phyloP scores from a whole-genome alignment of 1,140 invertebrate species.

The Caenorhabditis latens region DNA sequence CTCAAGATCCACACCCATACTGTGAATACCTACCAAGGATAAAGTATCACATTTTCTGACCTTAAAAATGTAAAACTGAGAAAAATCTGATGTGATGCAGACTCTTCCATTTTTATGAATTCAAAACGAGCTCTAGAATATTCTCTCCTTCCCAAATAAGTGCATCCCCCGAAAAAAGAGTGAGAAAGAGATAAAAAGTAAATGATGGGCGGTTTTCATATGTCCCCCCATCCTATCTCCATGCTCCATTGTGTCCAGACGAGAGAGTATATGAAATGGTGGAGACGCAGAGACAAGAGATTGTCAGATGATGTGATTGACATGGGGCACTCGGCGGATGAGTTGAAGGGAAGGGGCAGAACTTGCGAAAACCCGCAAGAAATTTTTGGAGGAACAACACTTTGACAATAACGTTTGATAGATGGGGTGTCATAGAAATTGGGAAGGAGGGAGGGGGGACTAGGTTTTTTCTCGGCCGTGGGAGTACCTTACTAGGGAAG shows the following conservation, averaged over 20 bases:
- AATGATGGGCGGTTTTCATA: slow-evolving; percentile 3
- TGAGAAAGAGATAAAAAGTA: slow-evolving; percentile 28
- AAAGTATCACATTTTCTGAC: too few relatives aligned
- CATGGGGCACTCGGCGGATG: slow-evolving; percentile 20
- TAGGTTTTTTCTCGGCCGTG: too few relatives aligned
- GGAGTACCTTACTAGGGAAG: too few relatives aligned
- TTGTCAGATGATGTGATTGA: slow-evolving; percentile 56
- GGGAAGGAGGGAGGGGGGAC: too few relatives aligned
- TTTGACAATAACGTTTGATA: not conserved
- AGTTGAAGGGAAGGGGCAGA: not conserved
- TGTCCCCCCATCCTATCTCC: too few relatives aligned
- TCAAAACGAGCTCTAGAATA: slow-evolving; percentile 1
- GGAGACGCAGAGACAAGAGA: not conserved
- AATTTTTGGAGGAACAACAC: too few relatives aligned
- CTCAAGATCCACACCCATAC: too few relatives aligned
- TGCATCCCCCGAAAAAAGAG: not conserved
- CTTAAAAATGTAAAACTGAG: not conserved
- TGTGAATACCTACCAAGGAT: too few relatives aligned
- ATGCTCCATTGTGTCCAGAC: too few relatives aligned
- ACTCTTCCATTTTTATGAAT: not conserved
- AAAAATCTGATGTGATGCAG: not conserved
- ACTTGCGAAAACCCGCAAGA: not conserved
- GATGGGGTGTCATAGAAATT: not conserved
- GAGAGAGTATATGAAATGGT: not conserved
- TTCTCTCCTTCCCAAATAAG: not conserved